These are phyloP conservation scores for Ispidina picta DNA, from an alignment of 2,797 vertebrate genomes.

Conservation along the genomic window DNA sequence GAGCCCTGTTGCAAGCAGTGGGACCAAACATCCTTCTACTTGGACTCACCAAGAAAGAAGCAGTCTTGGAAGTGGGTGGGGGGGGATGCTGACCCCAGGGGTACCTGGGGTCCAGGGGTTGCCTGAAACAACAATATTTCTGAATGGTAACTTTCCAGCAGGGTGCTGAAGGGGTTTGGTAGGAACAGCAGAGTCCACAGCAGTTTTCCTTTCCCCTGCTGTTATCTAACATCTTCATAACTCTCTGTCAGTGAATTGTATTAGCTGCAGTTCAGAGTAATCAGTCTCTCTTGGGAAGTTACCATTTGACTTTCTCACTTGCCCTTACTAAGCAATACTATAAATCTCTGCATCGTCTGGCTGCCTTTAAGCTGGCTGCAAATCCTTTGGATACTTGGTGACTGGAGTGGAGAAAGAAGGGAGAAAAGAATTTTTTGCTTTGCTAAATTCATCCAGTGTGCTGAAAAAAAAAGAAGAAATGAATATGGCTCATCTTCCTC, in stretches of 20 bases:
- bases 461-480: not conserved
- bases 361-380: constrained; percentile 38
- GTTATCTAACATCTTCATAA: constrained; percentile 30
- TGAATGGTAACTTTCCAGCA: not conserved
- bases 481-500: not conserved
- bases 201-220: not conserved
- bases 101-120: not conserved
- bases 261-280: constrained; percentile 45
- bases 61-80: not conserved
- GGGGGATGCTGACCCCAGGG: not conserved
- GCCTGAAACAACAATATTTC: not conserved
- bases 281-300: constrained; percentile 51
- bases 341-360: constrained; percentile 44
- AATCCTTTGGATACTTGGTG: not conserved
- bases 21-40: rapidly evolving
- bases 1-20: not conserved
- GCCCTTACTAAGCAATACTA: constrained; percentile 36
- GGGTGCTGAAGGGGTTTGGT: not conserved
- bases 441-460: not conserved
- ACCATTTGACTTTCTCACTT: constrained; percentile 36
- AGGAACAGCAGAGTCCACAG: not conserved
- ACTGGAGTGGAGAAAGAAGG: not conserved
- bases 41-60: not conserved
- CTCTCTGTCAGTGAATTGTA: constrained; percentile 43
- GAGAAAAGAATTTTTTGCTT: not conserved